Base-by-base conservation (phyloP, 2,888 invertebrate genomes). In the Epistrophe eligans region DNA sequence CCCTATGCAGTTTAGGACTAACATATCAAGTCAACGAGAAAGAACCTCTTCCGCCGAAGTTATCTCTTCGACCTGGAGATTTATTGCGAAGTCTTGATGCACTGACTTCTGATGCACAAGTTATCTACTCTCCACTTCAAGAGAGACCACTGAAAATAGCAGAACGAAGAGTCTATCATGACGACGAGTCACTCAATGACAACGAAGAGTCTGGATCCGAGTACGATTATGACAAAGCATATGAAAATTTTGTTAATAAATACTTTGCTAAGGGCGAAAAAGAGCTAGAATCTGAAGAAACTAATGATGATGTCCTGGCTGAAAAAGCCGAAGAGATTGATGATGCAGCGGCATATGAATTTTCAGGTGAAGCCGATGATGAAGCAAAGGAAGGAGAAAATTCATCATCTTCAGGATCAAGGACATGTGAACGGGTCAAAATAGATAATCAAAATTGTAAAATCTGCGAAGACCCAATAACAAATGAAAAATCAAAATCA, bases 401-500 rank as follows among this genome's bases (percentile, higher is more conserved):
- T 28, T 19, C 35, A 24, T 81, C 52, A 24, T 79, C 50, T 17
- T 60, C 81, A 50, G 80, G 79, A 73, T 67, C 60, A 64, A 89
- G 72, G 77, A 89, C 88, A 89, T 97, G 97, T 89, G 94, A 95
- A 89, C 94, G 95, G 90, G 94, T 95, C 0, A 92, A 94, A 66
- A 95, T 94, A 89, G 95, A 95, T 88, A 95, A 95, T 4, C 90
- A 91, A 76, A 89, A 90, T n/a, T 97, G 97, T 91, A 95, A 94
- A 88, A 94, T 96, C 2, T 97, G 97, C 90, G 95, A 95, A 89
- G 95, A 97, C 90, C 94, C 95, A 1, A 95, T 95, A 91, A 95
- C 95, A 2, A 96, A 96, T 58, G 96, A 96, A 38, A 95, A 95
- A 83, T 97, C 95, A 88, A 97, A 97, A 91, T 96, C 95, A 15